Base-by-base conservation (phyloP, 2,888 invertebrate species). In the Glomeris marginata region DNA sequence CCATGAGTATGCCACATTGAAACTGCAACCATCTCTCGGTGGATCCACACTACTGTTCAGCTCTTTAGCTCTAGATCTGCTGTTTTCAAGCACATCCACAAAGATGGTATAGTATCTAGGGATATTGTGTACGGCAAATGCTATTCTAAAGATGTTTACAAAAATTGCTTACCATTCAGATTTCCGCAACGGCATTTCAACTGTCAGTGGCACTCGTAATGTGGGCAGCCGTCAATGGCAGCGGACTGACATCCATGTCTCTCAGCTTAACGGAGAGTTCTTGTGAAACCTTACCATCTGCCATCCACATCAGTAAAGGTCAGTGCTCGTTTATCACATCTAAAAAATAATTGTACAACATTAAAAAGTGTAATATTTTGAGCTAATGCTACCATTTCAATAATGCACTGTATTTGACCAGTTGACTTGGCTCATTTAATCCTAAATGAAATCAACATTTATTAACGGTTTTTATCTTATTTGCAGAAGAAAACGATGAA, bases 261-360 rank as follows among this genome's bases (percentile, higher is more conserved):
- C 20, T 50, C 3, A 16, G 35, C 22, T 13, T 22, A 18, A 15
- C 38, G 20, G 50, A 53, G 28, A 53, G 53, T 28, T 50, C 77
- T 57, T 90, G 88, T 65, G 88, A 88, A 68, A 86, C 86, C 2
- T 68, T 87, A 51, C 81, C 83, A 47, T 83, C 85, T 8, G 85
- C 87, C 67, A 80, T 90, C 61, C 86, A 87, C 64, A 72, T 90
- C 54, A 84, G 81, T 45, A 90, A 90, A 77, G 82, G 84, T 82
- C 69, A 58, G 53, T 22, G 15, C 21, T 44, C n/a, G 45, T 2
- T 35, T 34, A 20, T 21, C 16, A 50, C 8, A 10, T 42, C 16
- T 34, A 51, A 22, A 52, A 28, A 15, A 46, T 13, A 21, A 18
- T 42, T 42, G n/a, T 2, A 16, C 21, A 20, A 2, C 4, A 15